phyloP scores from a whole-genome alignment of 2,113 vertebrate species.

The Scartelaos histophorus region DNA sequence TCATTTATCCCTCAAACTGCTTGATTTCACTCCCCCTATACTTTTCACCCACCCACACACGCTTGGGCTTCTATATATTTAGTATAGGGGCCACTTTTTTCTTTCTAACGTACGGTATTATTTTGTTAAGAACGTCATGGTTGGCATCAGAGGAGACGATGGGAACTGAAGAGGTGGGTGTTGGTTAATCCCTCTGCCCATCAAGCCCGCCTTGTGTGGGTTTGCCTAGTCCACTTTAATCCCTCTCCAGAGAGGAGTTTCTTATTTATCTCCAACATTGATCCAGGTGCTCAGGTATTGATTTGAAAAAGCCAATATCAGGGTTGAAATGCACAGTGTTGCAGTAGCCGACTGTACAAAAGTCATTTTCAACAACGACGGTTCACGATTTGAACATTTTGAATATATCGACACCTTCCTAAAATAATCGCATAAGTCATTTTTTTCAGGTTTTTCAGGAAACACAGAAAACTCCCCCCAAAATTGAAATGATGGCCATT shows the following conservation, averaged over 20 bases:
- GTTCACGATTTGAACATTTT: too few relatives aligned
- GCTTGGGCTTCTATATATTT: constrained; percentile 38
- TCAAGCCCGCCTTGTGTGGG: constrained; percentile 48
- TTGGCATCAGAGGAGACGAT: constrained; percentile 30
- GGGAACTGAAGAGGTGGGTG: constrained; percentile 41
- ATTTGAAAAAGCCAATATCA: constrained; percentile 22
- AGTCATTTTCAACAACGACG: neutral
- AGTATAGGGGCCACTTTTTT: constrained; percentile 21
- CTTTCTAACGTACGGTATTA: constrained; percentile 20
- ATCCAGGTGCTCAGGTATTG: constrained; percentile 36
- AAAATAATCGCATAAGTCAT: too few relatives aligned
- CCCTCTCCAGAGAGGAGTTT: constrained; percentile 37
- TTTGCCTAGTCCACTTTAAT: constrained; percentile 49
- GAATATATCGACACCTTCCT: too few relatives aligned
- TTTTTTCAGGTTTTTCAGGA: too few relatives aligned
- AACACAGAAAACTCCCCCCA: too few relatives aligned
- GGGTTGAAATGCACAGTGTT: constrained; percentile 15
- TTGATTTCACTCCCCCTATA: constrained; percentile 34
- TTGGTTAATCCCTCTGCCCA: constrained; percentile 53
- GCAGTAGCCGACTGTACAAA: neutral
- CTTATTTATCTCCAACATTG: constrained; percentile 42
- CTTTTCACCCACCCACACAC: constrained; percentile 20
- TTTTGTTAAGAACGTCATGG: constrained; percentile 41
- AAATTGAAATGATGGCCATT: too few relatives aligned
- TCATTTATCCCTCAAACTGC: constrained; percentile 17